phyloP scores from a whole-genome alignment of 2,113 vertebrate genomes.

The Datnioides undecimradiatus region DNA sequence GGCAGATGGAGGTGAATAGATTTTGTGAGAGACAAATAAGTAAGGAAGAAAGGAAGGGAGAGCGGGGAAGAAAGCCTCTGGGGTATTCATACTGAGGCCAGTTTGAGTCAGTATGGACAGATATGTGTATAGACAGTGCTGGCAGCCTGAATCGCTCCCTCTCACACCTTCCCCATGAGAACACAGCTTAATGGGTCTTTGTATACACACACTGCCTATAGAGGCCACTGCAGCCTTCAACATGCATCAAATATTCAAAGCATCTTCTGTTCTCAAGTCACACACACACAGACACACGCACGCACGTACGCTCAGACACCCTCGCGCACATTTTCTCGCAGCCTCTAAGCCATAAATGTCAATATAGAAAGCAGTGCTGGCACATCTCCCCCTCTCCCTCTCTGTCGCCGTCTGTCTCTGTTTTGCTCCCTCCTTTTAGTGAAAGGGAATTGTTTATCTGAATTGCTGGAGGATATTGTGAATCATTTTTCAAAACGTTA shows the following conservation, averaged over 20 bases:
- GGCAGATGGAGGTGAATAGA: constrained; percentile 55
- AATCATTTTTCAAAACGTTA: constrained; percentile 74
- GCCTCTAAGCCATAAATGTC: constrained; percentile 59
- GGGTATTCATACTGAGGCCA: constrained; percentile 24
- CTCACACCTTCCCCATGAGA: constrained; percentile 41
- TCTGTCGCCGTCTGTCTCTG: constrained; percentile 47
- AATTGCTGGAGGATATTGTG: constrained; percentile 72
- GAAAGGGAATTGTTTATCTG: constrained; percentile 73
- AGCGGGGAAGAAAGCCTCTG: background rate
- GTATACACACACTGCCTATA: constrained; percentile 61
- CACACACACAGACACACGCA: constrained; percentile 30
- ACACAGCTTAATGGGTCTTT: constrained; percentile 47
- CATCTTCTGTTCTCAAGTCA: constrained; percentile 36
- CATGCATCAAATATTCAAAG: constrained; percentile 66
- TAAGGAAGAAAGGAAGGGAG: constrained; percentile 7
- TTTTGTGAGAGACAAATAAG: constrained; percentile 46
- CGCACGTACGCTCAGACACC: background rate
- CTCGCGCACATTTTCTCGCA: constrained; percentile 28
- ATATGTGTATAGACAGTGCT: constrained; percentile 31
- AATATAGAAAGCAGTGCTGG: constrained; percentile 45
- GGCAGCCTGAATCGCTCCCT: constrained; percentile 19
- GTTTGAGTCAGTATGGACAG: constrained; percentile 31
- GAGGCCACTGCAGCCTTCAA: constrained; percentile 65
- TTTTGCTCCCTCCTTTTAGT: constrained; percentile 48
- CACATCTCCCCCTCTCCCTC: constrained; percentile 41